phyloP scores from a whole-genome alignment of 2,113 vertebrate species.

The Ciconia boyciana region DNA sequence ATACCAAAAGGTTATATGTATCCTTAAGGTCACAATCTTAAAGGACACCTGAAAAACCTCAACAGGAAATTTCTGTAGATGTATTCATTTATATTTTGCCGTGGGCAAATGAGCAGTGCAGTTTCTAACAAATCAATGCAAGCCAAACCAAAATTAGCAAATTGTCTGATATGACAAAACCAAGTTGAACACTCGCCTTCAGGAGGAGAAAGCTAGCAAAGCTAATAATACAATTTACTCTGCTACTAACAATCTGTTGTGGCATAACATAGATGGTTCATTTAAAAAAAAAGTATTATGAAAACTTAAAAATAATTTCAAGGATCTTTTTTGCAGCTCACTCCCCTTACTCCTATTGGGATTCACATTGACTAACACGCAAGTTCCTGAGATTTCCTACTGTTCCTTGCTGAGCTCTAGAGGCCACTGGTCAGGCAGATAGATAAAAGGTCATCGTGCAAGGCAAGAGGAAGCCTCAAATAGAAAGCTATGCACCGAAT shows the following conservation, averaged over 20 bases:
- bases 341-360: neutral
- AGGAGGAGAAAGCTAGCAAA: conserved; percentile 54
- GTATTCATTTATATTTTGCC: conserved; percentile 3
- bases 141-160: conserved; percentile 54
- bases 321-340: neutral
- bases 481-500: neutral
- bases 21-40: neutral
- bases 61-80: neutral
- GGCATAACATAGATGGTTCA: neutral
- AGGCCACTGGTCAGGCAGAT: neutral
- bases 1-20: neutral
- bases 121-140: conserved; percentile 20
- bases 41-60: conserved; percentile 14
- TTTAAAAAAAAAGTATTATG: neutral
- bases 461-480: neutral
- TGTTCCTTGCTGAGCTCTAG: neutral
- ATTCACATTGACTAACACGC: fast-evolving
- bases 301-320: neutral
- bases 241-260: conserved; percentile 34
- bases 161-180: conserved; percentile 45
- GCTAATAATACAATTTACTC: conserved; percentile 24
- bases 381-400: neutral
- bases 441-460: neutral
- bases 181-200: conserved; percentile 28
- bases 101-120: neutral